Evolutionary conservation across 2,888 invertebrate genomes (phyloP).

Genomic region (Pristionchus exspectatus): DNA sequence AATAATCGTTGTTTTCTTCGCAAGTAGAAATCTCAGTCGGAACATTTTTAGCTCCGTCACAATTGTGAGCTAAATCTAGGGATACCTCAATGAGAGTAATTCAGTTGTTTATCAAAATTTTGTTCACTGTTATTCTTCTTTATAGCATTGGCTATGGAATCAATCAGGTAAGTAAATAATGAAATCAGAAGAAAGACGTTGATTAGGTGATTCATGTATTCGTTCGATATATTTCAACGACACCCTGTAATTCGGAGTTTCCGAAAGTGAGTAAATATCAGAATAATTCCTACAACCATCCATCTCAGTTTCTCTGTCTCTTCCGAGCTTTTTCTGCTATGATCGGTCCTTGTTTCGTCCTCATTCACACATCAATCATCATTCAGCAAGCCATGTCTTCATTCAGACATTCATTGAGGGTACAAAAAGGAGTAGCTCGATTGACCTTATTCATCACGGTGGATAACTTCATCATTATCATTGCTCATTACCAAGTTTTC

Average conservation of each 20-base stretch:
- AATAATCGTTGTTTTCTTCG: background rate
- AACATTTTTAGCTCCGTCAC: background rate
- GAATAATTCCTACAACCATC: too few relatives aligned
- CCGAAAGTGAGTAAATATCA: background rate
- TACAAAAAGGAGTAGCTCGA: background rate
- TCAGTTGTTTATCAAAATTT: background rate
- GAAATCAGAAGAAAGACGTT: background rate
- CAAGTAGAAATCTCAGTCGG: background rate
- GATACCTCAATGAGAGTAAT: background rate
- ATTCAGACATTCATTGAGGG: background rate
- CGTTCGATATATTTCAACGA: background rate
- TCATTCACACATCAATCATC: background rate
- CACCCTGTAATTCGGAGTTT: background rate
- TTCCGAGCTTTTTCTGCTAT: background rate
- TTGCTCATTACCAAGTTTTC: background rate
- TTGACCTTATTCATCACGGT: background rate
- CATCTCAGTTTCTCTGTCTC: background rate
- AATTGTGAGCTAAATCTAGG: background rate
- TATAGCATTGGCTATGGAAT: background rate
- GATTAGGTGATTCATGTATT: background rate
- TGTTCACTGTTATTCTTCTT: background rate
- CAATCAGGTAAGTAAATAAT: background rate
- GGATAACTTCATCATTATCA: background rate
- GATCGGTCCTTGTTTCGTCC: background rate
- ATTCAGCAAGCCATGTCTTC: conserved; percentile 16